A percentile compares a stretch with the other conserved stretches of the same genome.
These are phyloP conservation scores for Dromiciops gliroides DNA, from an alignment of 2,113 vertebrate species.

Conservation along the genomic window DNA sequence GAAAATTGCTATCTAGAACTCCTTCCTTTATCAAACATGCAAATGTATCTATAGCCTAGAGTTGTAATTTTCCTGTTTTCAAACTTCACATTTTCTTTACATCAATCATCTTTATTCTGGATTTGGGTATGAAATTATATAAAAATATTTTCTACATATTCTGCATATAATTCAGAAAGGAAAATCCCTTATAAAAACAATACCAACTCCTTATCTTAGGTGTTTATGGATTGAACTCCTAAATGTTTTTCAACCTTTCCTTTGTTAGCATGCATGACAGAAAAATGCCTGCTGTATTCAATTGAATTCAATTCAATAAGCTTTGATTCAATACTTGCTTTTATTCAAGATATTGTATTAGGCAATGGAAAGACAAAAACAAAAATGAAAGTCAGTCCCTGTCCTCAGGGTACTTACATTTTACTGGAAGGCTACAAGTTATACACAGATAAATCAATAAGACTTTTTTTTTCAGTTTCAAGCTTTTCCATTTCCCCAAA, in stretches of 20 bases:
- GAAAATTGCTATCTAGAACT: background rate
- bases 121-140: constrained; percentile 11
- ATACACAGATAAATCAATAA: background rate
- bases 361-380: background rate
- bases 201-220: background rate
- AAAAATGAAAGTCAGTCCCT: background rate
- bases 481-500: background rate
- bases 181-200: background rate
- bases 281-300: background rate
- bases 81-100: background rate
- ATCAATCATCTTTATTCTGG: background rate
- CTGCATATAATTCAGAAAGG: background rate
- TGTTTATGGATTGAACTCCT: background rate
- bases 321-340: background rate
- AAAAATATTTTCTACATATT: background rate
- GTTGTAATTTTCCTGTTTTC: background rate
- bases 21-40: background rate
- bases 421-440: background rate
- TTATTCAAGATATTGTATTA: background rate
- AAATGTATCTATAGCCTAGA: background rate
- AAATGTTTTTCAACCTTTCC: background rate
- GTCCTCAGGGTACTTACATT: background rate
- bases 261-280: background rate
- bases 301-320: background rate
- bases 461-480: background rate